Evolutionary conservation across 2,113 vertebrate genomes (phyloP), one percentile per base, ranked within the genome.

Genomic region (Amazona guildingii): DNA sequence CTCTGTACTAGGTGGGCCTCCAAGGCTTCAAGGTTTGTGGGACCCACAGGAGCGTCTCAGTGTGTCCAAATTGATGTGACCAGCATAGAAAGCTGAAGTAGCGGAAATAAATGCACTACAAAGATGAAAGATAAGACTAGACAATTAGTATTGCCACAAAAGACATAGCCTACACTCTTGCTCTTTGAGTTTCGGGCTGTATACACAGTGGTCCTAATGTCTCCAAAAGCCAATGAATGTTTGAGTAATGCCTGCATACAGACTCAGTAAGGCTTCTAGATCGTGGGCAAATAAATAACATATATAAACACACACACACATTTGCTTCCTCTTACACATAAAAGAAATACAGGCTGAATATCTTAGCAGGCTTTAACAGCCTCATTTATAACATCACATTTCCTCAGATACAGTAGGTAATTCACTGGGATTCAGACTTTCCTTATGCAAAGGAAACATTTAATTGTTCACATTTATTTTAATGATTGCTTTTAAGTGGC

Each of bases 401-500:
- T 90, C 41, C 78, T 76, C 79, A 83, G 61, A 81, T 43, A 79
- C 62, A 81, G 74, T 68, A 85, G 86, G 54, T 72, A 74, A 52
- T 86, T 93, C 72, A 64, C 11, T 82, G 66, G 57, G 51, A 72
- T 90, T 87, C 70, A 85, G 61, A 61, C 31, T 77, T 67, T 66
- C 27, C 54, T 70, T 74, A 69, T 78, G 44, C 68, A 85, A 93
- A 82, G 72, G 90, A 92, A 86, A 75, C 37, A 49, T 89, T 67
- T 89, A 96, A 89, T 94, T 95, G 69, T n/a, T 52, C 41, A 48
- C 19, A 25, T 41, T 29, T 84, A 62, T 86, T 84, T 95, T 92
- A 88, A 82, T 67, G 46, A 49, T 68, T 77, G 48, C 17, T 90
- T 86, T 76, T 92, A 78, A 92, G 55, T 86, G 54, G 67, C 49